Percentiles rank a stretch among this genome's conserved stretches.
These are phyloP conservation scores for Ctena decussata DNA, from an alignment of 2,888 invertebrate species.

Conservation along the genomic window DNA sequence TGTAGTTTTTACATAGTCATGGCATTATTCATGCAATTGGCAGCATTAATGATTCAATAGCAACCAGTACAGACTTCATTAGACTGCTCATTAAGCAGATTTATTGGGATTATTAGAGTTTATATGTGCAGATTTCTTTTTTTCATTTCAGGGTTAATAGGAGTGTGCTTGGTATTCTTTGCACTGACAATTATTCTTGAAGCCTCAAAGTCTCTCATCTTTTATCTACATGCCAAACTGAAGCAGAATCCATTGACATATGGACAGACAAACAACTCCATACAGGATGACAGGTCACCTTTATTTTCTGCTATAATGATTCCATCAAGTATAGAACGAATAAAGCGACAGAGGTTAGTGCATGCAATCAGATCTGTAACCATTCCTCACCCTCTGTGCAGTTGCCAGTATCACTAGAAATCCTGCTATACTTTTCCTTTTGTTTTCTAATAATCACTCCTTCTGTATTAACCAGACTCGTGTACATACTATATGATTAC, in stretches of 20 bases:
- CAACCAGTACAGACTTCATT: too few species aligned
- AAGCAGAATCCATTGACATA: conserved; percentile 75
- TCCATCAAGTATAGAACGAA: conserved; percentile 70
- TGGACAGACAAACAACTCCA: conserved; percentile 59
- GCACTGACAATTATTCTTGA: conserved; percentile 71
- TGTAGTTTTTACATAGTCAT: too few species aligned
- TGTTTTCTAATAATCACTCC: too few species aligned
- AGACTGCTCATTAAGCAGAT: too few species aligned
- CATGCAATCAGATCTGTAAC: conserved; percentile 4
- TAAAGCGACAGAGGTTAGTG: conserved; percentile 70
- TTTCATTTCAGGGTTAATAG: conserved; percentile 68
- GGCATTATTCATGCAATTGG: too few species aligned
- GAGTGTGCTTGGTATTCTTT: conserved; percentile 65
- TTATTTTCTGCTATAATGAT: conserved; percentile 74
- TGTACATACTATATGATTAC: too few species aligned
- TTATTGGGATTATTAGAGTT: too few species aligned
- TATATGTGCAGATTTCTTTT: too few species aligned
- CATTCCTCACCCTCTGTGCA: not conserved
- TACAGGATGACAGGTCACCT: conserved; percentile 62
- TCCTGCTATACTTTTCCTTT: too few species aligned
- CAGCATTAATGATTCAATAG: too few species aligned
- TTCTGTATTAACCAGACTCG: too few species aligned
- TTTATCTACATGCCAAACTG: conserved; percentile 67
- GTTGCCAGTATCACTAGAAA: too few species aligned
- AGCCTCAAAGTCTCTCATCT: conserved; percentile 66